Evolutionary conservation across 2,113 vertebrate species (phyloP).

Genomic region (Balaeniceps rex): DNA sequence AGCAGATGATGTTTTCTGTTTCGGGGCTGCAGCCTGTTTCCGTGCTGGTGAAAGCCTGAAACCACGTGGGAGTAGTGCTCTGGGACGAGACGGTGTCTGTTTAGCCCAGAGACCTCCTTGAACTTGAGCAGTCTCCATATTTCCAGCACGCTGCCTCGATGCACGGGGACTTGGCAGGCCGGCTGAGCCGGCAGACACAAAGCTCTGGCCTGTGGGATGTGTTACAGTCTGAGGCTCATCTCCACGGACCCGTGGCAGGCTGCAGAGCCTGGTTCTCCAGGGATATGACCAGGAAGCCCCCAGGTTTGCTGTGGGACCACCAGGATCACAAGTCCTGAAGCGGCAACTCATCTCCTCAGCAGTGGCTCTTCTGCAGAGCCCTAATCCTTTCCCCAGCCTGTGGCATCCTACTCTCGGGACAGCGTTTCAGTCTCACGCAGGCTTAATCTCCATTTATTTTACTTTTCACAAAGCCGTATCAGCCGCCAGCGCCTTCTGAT

Average conservation of each 20-base stretch:
- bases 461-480: background rate
- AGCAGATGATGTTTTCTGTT: background rate
- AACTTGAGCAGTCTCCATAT: background rate
- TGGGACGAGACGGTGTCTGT: background rate
- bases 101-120: background rate
- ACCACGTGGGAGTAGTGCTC: accelerated
- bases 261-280: background rate
- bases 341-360: too few relatives aligned
- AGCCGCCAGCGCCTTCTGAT: background rate
- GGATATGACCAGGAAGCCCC: background rate
- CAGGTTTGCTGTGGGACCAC: background rate
- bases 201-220: background rate
- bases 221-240: background rate
- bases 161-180: accelerated
- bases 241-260: accelerated
- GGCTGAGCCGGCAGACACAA: background rate
- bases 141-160: background rate
- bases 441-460: background rate
- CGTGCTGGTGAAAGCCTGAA: background rate
- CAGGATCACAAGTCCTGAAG: background rate
- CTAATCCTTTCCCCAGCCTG: background rate
- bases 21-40: background rate
- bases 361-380: background rate
- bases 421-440: too few relatives aligned
- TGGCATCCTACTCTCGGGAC: background rate